These are phyloP conservation scores for Aphidius ervi DNA, from an alignment of 1,140 invertebrate genomes.

Conservation along the genomic window DNA sequence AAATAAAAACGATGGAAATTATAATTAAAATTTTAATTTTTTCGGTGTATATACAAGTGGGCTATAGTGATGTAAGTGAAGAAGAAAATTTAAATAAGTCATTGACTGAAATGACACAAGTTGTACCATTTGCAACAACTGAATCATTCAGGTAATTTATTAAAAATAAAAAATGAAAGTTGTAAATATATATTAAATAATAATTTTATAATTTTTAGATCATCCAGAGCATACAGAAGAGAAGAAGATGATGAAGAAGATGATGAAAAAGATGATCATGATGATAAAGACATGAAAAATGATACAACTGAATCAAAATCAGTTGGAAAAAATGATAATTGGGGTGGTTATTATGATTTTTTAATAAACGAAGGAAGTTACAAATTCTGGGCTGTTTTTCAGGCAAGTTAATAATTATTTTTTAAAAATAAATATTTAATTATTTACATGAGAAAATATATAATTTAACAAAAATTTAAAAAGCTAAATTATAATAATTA, in stretches of 20 bases:
- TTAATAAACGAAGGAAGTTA: conserved; percentile 80
- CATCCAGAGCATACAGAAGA: conserved; percentile 34
- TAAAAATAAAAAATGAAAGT: conserved; percentile 5
- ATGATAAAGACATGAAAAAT: conserved; percentile 29
- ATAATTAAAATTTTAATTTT: conserved; percentile 1
- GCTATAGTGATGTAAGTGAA: not conserved
- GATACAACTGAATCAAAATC: conserved; percentile 40
- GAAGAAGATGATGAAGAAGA: conserved; percentile 27
- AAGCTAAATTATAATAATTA: conserved; percentile 14
- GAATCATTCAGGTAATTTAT: conserved; percentile 34
- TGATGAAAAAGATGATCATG: conserved; percentile 19
- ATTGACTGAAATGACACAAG: conserved; percentile 24
- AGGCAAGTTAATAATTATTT: conserved; percentile 52
- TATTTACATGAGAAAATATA: not conserved
- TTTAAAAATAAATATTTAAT: not conserved
- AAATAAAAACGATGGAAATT: not conserved
- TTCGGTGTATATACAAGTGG: not conserved
- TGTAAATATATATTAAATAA: not conserved
- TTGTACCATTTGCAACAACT: conserved; percentile 31
- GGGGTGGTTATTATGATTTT: conserved; percentile 76
- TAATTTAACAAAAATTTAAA: not conserved
- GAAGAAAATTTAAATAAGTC: conserved; percentile 14
- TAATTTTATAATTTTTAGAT: conserved; percentile 25
- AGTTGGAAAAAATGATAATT: conserved; percentile 59
- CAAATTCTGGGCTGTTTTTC: conserved; percentile 82